A percentile compares a stretch with the other conserved stretches of the same genome.
These are phyloP conservation scores for Sciaenops ocellatus DNA, from an alignment of 2,797 vertebrate genomes.

Conservation along the genomic window DNA sequence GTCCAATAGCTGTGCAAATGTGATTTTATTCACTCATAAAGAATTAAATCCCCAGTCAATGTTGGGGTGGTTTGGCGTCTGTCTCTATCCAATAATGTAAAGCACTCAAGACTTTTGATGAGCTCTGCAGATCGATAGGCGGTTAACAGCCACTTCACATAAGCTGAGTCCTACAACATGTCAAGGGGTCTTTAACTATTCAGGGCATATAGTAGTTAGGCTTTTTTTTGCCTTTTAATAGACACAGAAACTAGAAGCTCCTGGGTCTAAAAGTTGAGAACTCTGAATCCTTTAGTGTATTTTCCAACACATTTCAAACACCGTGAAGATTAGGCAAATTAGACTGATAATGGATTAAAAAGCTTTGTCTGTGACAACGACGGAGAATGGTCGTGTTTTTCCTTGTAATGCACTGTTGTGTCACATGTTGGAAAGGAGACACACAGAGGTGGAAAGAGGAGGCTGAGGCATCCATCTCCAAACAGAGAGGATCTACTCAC, in stretches of 20 bases:
- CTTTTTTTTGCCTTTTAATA: slow-evolving; percentile 16
- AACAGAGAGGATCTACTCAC: neutral
- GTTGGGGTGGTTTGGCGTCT: slow-evolving; percentile 53
- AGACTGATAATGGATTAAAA: slow-evolving; percentile 38
- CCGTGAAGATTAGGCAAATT: slow-evolving; percentile 34
- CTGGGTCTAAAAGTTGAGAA: slow-evolving; percentile 26
- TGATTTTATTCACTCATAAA: slow-evolving; percentile 75
- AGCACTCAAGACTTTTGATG: slow-evolving; percentile 77
- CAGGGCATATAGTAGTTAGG: neutral
- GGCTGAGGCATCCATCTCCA: neutral
- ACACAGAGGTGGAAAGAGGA: neutral
- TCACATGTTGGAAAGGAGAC: slow-evolving; percentile 14
- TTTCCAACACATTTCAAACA: slow-evolving; percentile 20
- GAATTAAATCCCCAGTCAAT: slow-evolving; percentile 68
- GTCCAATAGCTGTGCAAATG: slow-evolving; percentile 47
- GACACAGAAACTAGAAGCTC: slow-evolving; percentile 10
- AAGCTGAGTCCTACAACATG: slow-evolving; percentile 60
- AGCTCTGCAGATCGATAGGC: slow-evolving; percentile 75
- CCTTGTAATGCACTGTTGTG: slow-evolving; percentile 26
- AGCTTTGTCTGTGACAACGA: slow-evolving; percentile 29
- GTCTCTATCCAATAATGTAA: slow-evolving; percentile 70
- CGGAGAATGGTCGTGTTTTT: slow-evolving; percentile 11
- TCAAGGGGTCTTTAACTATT: slow-evolving; percentile 57
- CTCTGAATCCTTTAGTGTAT: slow-evolving; percentile 2
- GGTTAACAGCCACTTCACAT: slow-evolving; percentile 77